These are phyloP conservation scores for Perca flavescens DNA, from an alignment of 2,113 vertebrate genomes.

Conservation along the genomic window DNA sequence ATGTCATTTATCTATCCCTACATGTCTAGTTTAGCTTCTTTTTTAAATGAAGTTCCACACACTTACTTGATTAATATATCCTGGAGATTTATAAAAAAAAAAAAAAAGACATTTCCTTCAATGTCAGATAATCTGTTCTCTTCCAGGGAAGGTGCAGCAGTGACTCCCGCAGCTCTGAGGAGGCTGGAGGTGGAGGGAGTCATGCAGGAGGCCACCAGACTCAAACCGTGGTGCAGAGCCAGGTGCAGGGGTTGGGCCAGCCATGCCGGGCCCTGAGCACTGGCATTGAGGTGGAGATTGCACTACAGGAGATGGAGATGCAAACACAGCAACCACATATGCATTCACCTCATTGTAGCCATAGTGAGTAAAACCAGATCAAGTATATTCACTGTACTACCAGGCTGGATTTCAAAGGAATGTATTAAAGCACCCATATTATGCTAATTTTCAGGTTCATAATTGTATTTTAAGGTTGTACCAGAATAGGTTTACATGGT, in stretches of 20 bases:
- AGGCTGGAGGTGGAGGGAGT: slow-evolving; percentile 55
- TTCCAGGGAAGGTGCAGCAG: slow-evolving; percentile 72
- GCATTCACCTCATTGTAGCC: slow-evolving; percentile 68
- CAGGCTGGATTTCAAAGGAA: not conserved
- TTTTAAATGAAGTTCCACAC: not conserved
- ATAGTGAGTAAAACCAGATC: slow-evolving; percentile 66
- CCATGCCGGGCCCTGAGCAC: slow-evolving; percentile 52
- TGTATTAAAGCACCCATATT: no score
- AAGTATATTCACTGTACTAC: not conserved
- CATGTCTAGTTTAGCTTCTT: not conserved
- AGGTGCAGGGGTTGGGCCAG: slow-evolving; percentile 54
- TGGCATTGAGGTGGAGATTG: slow-evolving; percentile 54
- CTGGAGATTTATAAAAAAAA: not conserved
- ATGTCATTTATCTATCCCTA: no score
- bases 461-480: no score
- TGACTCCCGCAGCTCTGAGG: slow-evolving; percentile 77
- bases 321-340: slow-evolving; percentile 57
- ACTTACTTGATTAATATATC: not conserved
- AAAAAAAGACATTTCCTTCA: not conserved
- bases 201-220: slow-evolving; percentile 46
- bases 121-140: slow-evolving; percentile 21
- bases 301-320: slow-evolving; percentile 63
- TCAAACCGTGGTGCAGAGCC: slow-evolving; percentile 64
- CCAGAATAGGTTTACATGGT: no score
- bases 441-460: no score